These are phyloP conservation scores for Sphenopsis melanotis DNA, from an alignment of 2,797 vertebrate genomes.

Conservation along the genomic window DNA sequence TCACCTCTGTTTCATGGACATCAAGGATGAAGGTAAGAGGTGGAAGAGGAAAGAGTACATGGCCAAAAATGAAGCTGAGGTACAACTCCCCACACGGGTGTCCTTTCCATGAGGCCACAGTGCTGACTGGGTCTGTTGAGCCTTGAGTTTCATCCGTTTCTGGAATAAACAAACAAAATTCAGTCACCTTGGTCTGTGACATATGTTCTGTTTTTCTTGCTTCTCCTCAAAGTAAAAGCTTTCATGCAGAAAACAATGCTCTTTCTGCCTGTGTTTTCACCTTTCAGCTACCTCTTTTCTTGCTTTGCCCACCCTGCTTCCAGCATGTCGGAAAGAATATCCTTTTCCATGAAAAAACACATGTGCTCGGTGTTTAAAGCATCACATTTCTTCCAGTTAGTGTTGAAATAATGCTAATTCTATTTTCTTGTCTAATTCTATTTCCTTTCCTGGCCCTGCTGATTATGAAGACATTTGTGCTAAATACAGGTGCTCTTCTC, in stretches of 20 bases:
- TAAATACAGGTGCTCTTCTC: not conserved
- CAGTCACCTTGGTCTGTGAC: not conserved
- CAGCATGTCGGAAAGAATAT: not conserved
- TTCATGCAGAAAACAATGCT: not conserved
- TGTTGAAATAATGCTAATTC: not conserved
- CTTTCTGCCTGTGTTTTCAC: not conserved
- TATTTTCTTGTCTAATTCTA: conserved; percentile 7
- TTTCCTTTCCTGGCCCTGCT: not conserved
- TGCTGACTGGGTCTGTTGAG: not conserved
- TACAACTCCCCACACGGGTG: not conserved
- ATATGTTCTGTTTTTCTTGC: conserved; percentile 33
- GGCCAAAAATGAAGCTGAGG: not conserved
- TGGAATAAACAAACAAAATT: not conserved
- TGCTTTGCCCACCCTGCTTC: not conserved
- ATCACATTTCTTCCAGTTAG: not conserved
- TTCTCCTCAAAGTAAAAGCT: conserved; percentile 17
- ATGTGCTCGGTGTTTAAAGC: not conserved
- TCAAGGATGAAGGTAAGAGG: not conserved
- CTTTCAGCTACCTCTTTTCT: not conserved
- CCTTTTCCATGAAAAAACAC: not conserved
- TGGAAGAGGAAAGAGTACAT: not conserved
- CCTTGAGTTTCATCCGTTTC: not conserved
- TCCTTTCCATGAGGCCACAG: not conserved
- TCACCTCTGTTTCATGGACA: not conserved
- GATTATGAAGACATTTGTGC: conserved; percentile 4